phyloP scores from a whole-genome alignment of 2,797 vertebrate species.

The Aldrovandia affinis region DNA sequence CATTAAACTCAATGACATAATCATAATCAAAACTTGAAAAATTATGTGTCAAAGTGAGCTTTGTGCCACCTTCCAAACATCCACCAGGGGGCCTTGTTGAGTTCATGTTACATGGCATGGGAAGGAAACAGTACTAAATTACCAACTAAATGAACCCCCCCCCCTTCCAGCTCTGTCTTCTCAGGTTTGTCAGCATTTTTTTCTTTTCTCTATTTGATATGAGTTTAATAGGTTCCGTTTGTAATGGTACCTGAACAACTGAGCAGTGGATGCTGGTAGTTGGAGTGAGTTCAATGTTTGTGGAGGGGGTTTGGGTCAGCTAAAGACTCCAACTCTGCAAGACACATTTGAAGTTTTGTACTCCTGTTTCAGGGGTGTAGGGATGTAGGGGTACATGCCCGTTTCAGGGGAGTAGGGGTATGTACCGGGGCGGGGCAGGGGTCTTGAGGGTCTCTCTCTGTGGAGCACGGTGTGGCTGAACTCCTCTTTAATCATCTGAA shows the following conservation, averaged over 20 bases:
- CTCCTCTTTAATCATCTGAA: slow-evolving; percentile 72
- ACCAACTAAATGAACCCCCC: background rate
- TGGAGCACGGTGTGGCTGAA: slow-evolving; percentile 57
- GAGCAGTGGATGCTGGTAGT: background rate
- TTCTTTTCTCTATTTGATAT: background rate
- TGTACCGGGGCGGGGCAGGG: slow-evolving; percentile 34
- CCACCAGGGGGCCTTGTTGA: background rate
- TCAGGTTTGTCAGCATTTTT: background rate
- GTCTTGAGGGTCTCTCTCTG: slow-evolving; percentile 47
- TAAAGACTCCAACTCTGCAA: background rate
- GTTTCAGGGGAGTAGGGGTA: background rate
- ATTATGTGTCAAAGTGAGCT: too few relatives aligned
- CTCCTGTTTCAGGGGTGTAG: background rate
- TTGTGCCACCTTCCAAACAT: background rate
- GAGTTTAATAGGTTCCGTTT: background rate
- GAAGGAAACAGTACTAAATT: background rate
- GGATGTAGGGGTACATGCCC: background rate
- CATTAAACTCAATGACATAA: background rate
- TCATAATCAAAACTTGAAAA: too few relatives aligned
- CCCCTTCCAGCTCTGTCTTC: background rate
- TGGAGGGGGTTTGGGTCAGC: background rate
- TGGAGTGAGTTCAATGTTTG: background rate
- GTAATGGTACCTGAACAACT: background rate
- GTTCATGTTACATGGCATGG: background rate
- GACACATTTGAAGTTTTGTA: too few relatives aligned